These are phyloP conservation scores for Ichneumon xanthorius DNA, from an alignment of 2,888 invertebrate species.

Conservation along the genomic window DNA sequence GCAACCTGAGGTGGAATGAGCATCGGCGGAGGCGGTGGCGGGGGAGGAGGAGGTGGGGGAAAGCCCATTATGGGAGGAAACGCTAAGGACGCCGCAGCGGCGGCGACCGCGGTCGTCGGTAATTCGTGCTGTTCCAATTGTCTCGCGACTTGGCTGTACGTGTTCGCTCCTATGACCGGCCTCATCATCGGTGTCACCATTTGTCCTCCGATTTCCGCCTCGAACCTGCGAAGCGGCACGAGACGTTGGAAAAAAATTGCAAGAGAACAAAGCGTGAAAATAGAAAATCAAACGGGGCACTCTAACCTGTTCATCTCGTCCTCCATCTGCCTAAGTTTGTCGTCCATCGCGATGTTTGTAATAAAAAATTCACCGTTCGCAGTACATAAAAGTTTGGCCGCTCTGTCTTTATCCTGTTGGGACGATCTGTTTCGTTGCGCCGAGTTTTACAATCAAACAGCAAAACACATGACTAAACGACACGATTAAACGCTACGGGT, in stretches of 20 bases:
- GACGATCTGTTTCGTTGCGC: not conserved
- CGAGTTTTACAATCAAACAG: no score
- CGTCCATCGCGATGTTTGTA: slow-evolving; percentile 79
- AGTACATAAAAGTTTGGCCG: not conserved
- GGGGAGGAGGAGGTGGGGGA: slow-evolving; percentile 89
- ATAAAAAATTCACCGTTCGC: not conserved
- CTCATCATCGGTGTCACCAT: slow-evolving; percentile 86
- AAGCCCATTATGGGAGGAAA: slow-evolving; percentile 86
- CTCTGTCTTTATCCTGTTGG: not conserved
- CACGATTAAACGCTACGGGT: no score
- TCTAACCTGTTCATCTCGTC: slow-evolving; percentile 95
- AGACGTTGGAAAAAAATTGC: not conserved
- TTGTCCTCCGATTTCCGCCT: slow-evolving; percentile 93
- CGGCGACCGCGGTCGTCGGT: slow-evolving; percentile 83
- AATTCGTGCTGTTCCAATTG: slow-evolving; percentile 88
- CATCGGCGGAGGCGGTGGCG: slow-evolving; percentile 88
- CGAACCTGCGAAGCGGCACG: slow-evolving; percentile 88
- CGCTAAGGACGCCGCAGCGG: slow-evolving; percentile 83
- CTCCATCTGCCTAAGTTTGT: slow-evolving; percentile 93
- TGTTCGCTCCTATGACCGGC: slow-evolving; percentile 90
- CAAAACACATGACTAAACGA: no score
- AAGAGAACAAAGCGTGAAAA: slow-evolving; percentile 17
- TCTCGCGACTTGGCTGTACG: slow-evolving; percentile 89
- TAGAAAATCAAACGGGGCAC: slow-evolving; percentile 3
- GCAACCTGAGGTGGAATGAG: slow-evolving; percentile 90